phyloP scores from a whole-genome alignment of 2,888 invertebrate species.

The Dorcus parallelipipedus region DNA sequence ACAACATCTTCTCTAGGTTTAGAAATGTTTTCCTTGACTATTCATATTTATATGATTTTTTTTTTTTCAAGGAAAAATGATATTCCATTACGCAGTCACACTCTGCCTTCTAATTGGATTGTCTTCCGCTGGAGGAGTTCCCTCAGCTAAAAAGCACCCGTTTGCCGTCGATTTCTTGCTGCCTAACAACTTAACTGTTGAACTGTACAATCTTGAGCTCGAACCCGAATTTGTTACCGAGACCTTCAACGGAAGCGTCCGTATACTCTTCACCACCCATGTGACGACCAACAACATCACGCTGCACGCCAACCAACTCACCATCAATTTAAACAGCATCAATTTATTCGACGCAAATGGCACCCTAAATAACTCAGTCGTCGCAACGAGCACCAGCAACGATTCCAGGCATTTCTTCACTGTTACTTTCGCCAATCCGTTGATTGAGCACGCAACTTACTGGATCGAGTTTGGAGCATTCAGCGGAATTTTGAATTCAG shows the following conservation, averaged over 20 bases:
- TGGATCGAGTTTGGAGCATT: slow-evolving; percentile 2
- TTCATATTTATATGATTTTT: background rate
- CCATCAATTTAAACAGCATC: slow-evolving; percentile 5
- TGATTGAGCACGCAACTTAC: background rate
- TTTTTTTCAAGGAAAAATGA: background rate
- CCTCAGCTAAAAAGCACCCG: slow-evolving; percentile 2
- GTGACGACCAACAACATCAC: background rate
- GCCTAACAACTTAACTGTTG: slow-evolving; percentile 1
- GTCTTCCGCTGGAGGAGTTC: background rate
- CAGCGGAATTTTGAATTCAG: slow-evolving; percentile 8
- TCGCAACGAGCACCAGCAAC: background rate
- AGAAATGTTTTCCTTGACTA: no score
- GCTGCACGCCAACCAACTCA: slow-evolving; percentile 6
- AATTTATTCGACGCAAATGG: background rate
- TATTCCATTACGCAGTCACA: background rate
- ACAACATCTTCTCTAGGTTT: no score
- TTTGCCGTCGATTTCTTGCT: slow-evolving; percentile 3
- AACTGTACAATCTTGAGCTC: slow-evolving; percentile 2
- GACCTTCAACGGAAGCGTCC: slow-evolving; percentile 13
- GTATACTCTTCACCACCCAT: background rate
- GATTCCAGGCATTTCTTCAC: background rate
- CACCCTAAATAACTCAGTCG: background rate
- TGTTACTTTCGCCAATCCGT: background rate
- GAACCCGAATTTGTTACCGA: slow-evolving; percentile 13
- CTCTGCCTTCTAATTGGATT: background rate